Evolutionary conservation across 2,797 vertebrate genomes (phyloP), one percentile per base, ranked within the genome.

Genomic region (Bovichtus diacanthus): DNA sequence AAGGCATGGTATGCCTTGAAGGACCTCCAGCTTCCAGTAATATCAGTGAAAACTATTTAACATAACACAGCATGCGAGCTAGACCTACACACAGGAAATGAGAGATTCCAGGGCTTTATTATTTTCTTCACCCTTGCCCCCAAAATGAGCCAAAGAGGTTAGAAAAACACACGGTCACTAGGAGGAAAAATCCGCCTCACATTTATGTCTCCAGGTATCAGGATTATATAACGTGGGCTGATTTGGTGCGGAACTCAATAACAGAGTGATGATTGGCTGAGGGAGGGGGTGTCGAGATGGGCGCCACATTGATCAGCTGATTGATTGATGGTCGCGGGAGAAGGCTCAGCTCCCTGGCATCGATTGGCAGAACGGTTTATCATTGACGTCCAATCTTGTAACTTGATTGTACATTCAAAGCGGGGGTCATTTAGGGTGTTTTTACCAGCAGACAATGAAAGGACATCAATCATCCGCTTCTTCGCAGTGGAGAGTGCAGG

Each of bases 61-160:
- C 86, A 83, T 75, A 77, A 79, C 82, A 77, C 76, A 85, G 68
- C 77, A 65, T 80, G 74, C 1, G 11, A 50, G 70, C 67, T 39
- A 44, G 78, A 81, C 82, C 51, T 76, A 54, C 76, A 77, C 83
- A 62, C 89, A 91, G 90, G 88, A 93, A 92, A 90, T 90, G 74
- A 91, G 75, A 85, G 85, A 88, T 84, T 88, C 80, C 82, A 68
- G 44, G 56, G 43, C 55, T 80, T 88, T 88, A 82, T 89, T 87
- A 74, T 76, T 67, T 76, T 51, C 74, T 51, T 81, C 76, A 76
- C 63, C 67, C n/a, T 50, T 72, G 39, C 56, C 74, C 74, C 41
- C 11, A 50, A 75, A 83, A 72, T 18, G 36, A 85, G 73, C 77
- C 58, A 55, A 59, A 66, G 74, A 78, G 63, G 70, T 80, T 83